These are phyloP conservation scores for Chloroceryle inda DNA, from an alignment of 2,797 vertebrate species.

Conservation along the genomic window DNA sequence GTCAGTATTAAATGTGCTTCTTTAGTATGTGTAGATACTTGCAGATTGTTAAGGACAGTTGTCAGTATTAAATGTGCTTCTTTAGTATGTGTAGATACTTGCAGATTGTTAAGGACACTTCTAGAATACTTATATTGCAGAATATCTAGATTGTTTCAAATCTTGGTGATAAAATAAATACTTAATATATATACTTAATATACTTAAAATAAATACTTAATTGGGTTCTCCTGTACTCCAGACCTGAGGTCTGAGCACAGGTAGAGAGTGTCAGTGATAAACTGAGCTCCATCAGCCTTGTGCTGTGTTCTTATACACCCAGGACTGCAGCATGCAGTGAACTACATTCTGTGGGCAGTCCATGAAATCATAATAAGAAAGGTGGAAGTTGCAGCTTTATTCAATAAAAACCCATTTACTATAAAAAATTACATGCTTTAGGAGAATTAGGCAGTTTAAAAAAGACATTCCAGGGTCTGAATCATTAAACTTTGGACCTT, in stretches of 20 bases:
- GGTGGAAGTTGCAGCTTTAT: background rate
- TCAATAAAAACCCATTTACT: background rate
- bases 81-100: background rate
- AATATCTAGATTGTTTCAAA: background rate
- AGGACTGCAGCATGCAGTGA: background rate
- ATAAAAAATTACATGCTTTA: background rate
- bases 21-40: background rate
- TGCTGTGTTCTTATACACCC: background rate
- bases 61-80: background rate
- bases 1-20: background rate
- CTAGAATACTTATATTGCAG: background rate
- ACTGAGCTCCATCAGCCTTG: background rate
- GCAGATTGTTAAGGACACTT: background rate
- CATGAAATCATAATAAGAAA: background rate
- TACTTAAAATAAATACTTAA: background rate
- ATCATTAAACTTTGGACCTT: constrained; percentile 45
- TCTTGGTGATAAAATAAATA: background rate
- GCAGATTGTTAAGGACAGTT: background rate
- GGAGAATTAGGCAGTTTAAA: constrained; percentile 3
- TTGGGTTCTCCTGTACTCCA: background rate
- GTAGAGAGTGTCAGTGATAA: accelerated
- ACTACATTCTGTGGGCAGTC: background rate
- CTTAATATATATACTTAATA: too few relatives aligned
- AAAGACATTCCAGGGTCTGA: background rate
- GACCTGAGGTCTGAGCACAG: background rate